Percentiles rank a stretch among this genome's conserved stretches.
phyloP scores from a whole-genome alignment of 2,797 vertebrate genomes.

The Macropus fuliginosus region DNA sequence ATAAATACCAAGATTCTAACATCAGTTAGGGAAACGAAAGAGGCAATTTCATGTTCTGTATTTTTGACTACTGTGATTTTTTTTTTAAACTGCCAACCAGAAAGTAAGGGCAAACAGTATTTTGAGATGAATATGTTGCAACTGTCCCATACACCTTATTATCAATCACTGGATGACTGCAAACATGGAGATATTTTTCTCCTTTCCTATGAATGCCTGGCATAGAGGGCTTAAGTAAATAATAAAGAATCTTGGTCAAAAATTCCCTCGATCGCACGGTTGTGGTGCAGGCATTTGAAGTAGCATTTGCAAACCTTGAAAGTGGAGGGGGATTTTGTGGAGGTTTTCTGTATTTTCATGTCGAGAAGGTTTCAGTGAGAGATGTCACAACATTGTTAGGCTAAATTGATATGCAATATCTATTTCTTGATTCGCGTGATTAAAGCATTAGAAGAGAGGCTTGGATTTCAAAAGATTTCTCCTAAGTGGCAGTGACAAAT shows the following conservation, averaged over 20 bases:
- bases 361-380: constrained; percentile 72
- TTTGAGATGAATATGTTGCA: constrained; percentile 46
- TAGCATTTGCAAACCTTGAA: constrained; percentile 13
- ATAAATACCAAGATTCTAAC: constrained; percentile 3
- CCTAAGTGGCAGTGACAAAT: constrained; percentile 78
- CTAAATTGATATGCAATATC: constrained; percentile 78
- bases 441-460: constrained; percentile 80
- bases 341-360: constrained; percentile 61
- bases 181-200: constrained; percentile 71
- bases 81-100: constrained; percentile 49
- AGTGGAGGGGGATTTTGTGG: constrained; percentile 51
- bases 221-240: constrained; percentile 63
- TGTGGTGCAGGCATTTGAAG: not conserved
- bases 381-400: constrained; percentile 72
- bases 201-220: constrained; percentile 73
- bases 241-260: constrained; percentile 26
- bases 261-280: constrained; percentile 38
- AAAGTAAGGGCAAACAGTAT: constrained; percentile 40
- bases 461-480: constrained; percentile 83
- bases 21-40: not conserved
- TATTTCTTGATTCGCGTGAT: constrained; percentile 82
- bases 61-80: constrained; percentile 6
- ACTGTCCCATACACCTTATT: constrained; percentile 12
- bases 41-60: constrained; percentile 3
- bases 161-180: constrained; percentile 53